Evolutionary conservation across 2,113 vertebrate genomes (phyloP).

Genomic region (Dicaeum eximium): DNA sequence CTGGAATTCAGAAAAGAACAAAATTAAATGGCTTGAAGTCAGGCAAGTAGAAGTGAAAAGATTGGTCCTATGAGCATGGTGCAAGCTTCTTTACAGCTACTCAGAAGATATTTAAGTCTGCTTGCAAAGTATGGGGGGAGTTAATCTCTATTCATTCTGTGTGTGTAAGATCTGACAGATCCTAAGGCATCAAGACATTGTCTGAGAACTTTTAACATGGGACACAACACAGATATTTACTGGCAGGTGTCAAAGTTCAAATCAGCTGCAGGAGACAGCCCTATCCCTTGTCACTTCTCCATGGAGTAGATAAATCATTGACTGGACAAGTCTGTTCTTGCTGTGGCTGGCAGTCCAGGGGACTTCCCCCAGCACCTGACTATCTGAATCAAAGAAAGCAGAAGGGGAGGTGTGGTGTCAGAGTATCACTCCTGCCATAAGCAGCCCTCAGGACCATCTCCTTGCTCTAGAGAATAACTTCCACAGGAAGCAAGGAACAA

Average conservation of each 20-base stretch:
- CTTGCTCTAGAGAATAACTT: rapidly evolving
- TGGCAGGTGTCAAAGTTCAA: not conserved
- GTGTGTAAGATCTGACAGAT: not conserved
- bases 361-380: not conserved
- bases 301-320: not conserved
- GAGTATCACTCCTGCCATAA: not conserved
- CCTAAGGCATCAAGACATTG: not conserved
- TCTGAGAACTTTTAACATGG: not conserved
- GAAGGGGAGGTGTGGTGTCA: not conserved
- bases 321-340: not conserved
- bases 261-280: not conserved
- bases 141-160: not conserved
- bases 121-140: not conserved
- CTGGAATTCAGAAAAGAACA: not conserved
- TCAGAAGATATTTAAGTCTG: not conserved
- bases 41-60: not conserved
- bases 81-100: not conserved
- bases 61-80: rapidly evolving
- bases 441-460: rapidly evolving
- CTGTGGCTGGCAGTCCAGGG: not conserved
- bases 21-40: not conserved
- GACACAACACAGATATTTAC: not conserved
- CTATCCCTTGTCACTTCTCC: not conserved
- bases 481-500: not conserved
- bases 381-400: not conserved